Percentiles rank a stretch among this genome's conserved stretches.
Conservation (phyloP, 2,113 vertebrate genomes). For the Onychostruthus taczanowskii region DNA sequence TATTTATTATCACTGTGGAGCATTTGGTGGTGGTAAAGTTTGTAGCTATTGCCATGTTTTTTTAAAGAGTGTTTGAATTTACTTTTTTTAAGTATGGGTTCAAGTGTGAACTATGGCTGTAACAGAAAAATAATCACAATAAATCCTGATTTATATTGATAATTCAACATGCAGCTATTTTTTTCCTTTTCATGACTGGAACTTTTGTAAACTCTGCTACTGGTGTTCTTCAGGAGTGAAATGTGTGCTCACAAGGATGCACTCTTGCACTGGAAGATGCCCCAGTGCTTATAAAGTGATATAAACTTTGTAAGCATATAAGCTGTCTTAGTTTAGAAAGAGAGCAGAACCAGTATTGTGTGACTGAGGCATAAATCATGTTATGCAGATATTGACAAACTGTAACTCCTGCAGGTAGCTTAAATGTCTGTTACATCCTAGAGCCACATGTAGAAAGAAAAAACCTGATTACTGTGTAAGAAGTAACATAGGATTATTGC, state of each 20-base stretch:
- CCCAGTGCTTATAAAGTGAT: not conserved
- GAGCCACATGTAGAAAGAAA: not conserved
- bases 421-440: not conserved
- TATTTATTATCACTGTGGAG: not conserved
- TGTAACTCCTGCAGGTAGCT: not conserved
- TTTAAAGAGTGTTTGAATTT: not conserved
- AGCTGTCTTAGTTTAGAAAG: not conserved
- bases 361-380: not conserved
- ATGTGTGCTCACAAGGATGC: accelerated
- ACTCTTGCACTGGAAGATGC: not conserved
- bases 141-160: not conserved
- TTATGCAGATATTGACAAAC: not conserved
- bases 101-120: not conserved
- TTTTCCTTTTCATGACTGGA: not conserved
- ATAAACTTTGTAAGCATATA: not conserved
- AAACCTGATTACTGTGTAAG: not conserved
- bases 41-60: not conserved
- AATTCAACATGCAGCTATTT: not conserved
- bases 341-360: not conserved
- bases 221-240: not conserved
- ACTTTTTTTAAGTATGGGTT: not conserved
- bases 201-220: not conserved
- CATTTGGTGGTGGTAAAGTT: not conserved
- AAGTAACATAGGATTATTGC: not conserved
- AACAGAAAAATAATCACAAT: not conserved